These are phyloP conservation scores for Mobula birostris DNA, from an alignment of 2,113 vertebrate species.

Conservation along the genomic window DNA sequence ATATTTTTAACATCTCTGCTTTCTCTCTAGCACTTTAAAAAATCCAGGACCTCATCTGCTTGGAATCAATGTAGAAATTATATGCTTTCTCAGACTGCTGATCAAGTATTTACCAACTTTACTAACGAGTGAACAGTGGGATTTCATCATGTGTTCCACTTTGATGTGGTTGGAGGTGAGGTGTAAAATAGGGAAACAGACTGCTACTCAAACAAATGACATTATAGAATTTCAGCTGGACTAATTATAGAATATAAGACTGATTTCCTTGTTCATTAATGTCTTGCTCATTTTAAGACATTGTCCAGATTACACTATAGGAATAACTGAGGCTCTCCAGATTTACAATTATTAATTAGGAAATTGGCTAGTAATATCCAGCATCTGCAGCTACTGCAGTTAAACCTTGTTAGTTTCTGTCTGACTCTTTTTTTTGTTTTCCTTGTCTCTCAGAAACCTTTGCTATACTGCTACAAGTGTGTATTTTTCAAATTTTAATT, in stretches of 20 bases:
- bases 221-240: not conserved
- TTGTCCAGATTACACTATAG: not conserved
- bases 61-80: slow-evolving; percentile 78
- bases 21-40: slow-evolving; percentile 67
- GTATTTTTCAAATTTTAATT: too few species aligned
- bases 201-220: not conserved
- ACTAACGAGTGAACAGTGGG: slow-evolving; percentile 75
- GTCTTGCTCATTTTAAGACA: not conserved
- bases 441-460: not conserved
- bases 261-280: not conserved
- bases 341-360: not conserved
- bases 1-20: slow-evolving; percentile 38
- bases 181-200: not conserved
- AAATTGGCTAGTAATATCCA: not conserved
- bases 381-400: not conserved
- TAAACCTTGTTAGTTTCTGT: not conserved
- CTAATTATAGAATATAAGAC: not conserved
- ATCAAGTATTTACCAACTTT: slow-evolving; percentile 57
- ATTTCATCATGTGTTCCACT: slow-evolving; percentile 91
- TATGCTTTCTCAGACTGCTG: slow-evolving; percentile 74
- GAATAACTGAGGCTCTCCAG: not conserved
- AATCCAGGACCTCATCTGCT: slow-evolving; percentile 61
- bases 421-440: not conserved
- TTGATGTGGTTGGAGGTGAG: slow-evolving; percentile 89
- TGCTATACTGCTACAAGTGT: not conserved